Percentiles rank a stretch among this genome's conserved stretches.
Evolutionary conservation across 2,888 invertebrate genomes (phyloP).

Genomic region (Pharmacophagus antenor): DNA sequence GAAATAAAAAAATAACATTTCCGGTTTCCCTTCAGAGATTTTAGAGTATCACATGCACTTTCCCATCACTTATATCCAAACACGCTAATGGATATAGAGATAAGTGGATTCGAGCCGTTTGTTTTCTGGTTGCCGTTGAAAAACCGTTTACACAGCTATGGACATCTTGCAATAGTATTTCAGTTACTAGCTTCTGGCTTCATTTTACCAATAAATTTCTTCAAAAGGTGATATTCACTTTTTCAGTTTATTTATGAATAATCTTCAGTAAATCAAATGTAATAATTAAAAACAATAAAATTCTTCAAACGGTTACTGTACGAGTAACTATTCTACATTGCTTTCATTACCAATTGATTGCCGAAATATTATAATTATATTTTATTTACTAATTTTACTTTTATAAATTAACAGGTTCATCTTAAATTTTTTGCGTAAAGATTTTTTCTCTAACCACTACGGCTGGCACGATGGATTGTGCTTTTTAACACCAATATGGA

Average conservation of each 20-base stretch:
- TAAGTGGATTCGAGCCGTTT: slow-evolving; percentile 85
- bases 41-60: slow-evolving; percentile 88
- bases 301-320: no score
- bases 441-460: slow-evolving; percentile 54
- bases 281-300: no score
- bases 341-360: no score
- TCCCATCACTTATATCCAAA: slow-evolving; percentile 92
- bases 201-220: slow-evolving; percentile 56
- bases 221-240: slow-evolving; percentile 60
- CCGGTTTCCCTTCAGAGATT: slow-evolving; percentile 72
- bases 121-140: slow-evolving; percentile 84
- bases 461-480: slow-evolving; percentile 60
- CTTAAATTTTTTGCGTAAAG: slow-evolving; percentile 48
- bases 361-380: not conserved
- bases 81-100: slow-evolving; percentile 87
- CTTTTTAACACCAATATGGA: slow-evolving; percentile 65
- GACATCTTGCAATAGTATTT: slow-evolving; percentile 74
- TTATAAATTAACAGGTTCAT: slow-evolving; percentile 45
- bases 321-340: no score
- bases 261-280: no score
- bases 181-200: slow-evolving; percentile 63
- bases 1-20: not conserved
- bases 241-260: not conserved
- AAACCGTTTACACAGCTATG: slow-evolving; percentile 54
- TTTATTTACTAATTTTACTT: not conserved